Evolutionary conservation across 2,888 invertebrate genomes (phyloP).

Genomic region (Arge pagana): DNA sequence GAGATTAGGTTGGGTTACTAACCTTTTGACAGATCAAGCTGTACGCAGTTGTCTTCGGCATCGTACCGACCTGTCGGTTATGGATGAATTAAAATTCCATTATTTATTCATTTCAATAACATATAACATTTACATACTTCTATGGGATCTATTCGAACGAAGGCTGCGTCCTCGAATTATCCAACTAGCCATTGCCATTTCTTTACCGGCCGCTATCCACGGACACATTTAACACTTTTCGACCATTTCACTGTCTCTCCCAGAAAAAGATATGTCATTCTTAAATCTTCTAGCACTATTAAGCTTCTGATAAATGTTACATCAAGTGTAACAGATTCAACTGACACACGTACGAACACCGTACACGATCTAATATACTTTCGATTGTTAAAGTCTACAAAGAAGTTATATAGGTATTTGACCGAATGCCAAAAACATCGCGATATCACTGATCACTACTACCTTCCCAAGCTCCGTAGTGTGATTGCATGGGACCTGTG

Average conservation of each 20-base stretch:
- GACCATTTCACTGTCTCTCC: conserved; percentile 40
- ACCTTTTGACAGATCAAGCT: conserved; percentile 63
- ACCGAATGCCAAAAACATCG: conserved; percentile 19
- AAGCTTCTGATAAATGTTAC: conserved; percentile 38
- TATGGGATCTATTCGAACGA: conserved; percentile 57
- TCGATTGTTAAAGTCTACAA: conserved; percentile 21
- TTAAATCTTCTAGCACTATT: conserved; percentile 39
- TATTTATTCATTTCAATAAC: conserved; percentile 23
- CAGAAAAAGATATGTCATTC: conserved; percentile 40
- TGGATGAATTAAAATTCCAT: conserved; percentile 27
- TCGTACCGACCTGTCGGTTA: conserved; percentile 52
- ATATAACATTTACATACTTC: conserved; percentile 52
- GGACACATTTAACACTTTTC: conserved; percentile 42
- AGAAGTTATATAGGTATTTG: conserved; percentile 10
- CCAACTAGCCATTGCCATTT: conserved; percentile 64
- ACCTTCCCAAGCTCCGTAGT: too few species aligned
- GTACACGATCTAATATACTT: conserved; percentile 17
- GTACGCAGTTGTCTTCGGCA: conserved; percentile 67
- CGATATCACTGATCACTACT: too few species aligned
- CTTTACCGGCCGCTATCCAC: conserved; percentile 46
- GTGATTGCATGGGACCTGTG: too few species aligned
- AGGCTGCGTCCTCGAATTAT: conserved; percentile 60
- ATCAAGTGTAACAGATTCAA: conserved; percentile 37
- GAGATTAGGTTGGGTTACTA: conserved; percentile 48
- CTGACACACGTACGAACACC: conserved; percentile 35